These are phyloP conservation scores for Leucoptera coffeella DNA, from an alignment of 2,888 invertebrate genomes.

Conservation along the genomic window DNA sequence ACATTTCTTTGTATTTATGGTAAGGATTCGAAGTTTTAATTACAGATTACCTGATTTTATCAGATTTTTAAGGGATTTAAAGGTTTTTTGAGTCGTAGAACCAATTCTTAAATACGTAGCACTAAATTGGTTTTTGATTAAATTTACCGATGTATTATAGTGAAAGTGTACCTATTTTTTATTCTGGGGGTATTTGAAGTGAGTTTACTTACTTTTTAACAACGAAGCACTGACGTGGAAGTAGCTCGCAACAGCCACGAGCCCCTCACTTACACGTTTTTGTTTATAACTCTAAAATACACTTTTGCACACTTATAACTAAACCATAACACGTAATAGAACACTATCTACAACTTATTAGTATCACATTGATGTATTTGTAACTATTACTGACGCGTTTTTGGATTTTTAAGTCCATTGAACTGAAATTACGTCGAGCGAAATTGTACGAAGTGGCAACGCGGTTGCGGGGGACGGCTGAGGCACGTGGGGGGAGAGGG, in stretches of 20 bases:
- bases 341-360: constrained; percentile 28
- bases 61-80: no score
- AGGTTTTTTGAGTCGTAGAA: no score
- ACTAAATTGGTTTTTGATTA: no score
- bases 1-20: no score
- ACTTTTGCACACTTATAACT: constrained; percentile 23
- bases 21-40: no score
- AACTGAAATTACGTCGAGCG: constrained; percentile 54
- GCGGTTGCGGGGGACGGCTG: no score
- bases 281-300: constrained; percentile 27
- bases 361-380: constrained; percentile 30
- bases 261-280: constrained; percentile 23
- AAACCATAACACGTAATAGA: constrained; percentile 25
- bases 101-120: no score
- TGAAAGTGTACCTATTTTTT: no score
- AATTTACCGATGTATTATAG: no score
- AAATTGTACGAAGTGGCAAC: constrained; percentile 55
- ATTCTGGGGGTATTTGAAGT: no score
- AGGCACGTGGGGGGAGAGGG: no score
- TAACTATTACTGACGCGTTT: constrained; percentile 32
- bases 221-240: constrained; percentile 14
- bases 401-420: constrained; percentile 50
- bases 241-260: constrained; percentile 31
- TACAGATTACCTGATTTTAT: no score
- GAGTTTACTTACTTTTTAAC: constrained; percentile 34